A percentile compares a stretch with the other conserved stretches of the same genome.
Conservation (phyloP, 2,797 vertebrate genomes). For the Amazona finschi region DNA sequence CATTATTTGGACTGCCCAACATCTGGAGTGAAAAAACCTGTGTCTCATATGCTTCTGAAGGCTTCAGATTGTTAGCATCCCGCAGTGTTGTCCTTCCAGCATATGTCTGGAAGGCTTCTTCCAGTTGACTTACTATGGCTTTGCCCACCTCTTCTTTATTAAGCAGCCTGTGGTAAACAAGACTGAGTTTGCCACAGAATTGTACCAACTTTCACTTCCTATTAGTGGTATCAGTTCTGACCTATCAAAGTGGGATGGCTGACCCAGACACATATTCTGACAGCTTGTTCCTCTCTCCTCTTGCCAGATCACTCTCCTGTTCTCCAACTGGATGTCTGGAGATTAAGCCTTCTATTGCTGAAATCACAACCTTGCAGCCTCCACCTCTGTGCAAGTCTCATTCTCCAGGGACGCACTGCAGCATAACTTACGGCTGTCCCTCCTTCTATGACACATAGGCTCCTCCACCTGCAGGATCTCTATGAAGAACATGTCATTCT, state of each 20-base stretch:
- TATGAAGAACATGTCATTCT: background rate
- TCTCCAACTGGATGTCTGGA: background rate
- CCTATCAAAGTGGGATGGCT: background rate
- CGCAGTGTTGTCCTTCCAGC: background rate
- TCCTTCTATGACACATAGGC: background rate
- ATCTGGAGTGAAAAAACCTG: background rate
- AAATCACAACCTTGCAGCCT: background rate
- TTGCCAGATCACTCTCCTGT: background rate
- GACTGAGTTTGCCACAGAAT: background rate
- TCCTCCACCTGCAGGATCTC: background rate
- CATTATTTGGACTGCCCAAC: background rate
- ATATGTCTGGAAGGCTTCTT: background rate
- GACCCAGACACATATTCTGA: background rate
- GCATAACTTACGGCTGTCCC: background rate
- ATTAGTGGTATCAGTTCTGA: background rate
- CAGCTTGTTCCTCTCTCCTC: background rate
- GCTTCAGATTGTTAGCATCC: background rate
- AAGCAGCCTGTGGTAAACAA: background rate
- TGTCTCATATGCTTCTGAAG: background rate
- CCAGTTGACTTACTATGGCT: background rate
- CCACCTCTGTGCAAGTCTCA: background rate
- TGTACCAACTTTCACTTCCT: background rate
- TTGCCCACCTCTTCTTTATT: background rate
- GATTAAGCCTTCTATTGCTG: background rate
- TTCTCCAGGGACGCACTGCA: background rate